Base-by-base conservation (phyloP, 1,140 invertebrate genomes). In the Drosophila varians region DNA sequence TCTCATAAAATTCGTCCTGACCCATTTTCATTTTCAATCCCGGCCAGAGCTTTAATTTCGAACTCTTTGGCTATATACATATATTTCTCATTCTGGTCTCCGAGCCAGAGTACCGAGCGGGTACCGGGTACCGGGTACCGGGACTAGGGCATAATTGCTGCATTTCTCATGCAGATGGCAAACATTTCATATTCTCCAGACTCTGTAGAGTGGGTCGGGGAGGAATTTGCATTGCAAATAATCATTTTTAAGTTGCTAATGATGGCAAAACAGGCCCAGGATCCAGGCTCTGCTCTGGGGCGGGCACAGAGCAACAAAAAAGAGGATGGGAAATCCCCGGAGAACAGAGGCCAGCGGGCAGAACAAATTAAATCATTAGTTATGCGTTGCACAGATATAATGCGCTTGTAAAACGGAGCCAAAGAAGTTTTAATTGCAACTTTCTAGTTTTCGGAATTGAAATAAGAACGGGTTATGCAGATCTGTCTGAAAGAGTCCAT, bases 331-430 rank as follows among this genome's bases (percentile, higher is more conserved):
- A 31, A 31, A n/a, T 31, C 28, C 28, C 11, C 28, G 28, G 28
- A 31, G 28, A 31, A 31, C 28, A 31, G 9, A 31, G 12, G 28
- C 19, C 61, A 62, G 38, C 51, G 62, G 54, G 40, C 54, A 75
- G 53, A 53, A 79, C 26, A 79, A 86, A 84, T 86, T 84, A 86
- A 84, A 80, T 86, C 80, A 80, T 84, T 84, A 86, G 80, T 86
- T 84, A 84, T 84, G 80, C 80, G 71, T 56, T 79, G 76, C 70
- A 61, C 49, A 65, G 57, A 79, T 80, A 86, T 86, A 79, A 79
- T 75, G 76, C 76, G 65, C 65, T 79, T 79, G 75, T 74, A 83
- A 66, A 73, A 58, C 40, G 34, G 31, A 55, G 42, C 69, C 40
- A 76, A 62, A 54, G 40, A 76, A 84, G 40, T 79, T 84, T 84